Percentiles rank a stretch among this genome's conserved stretches.
phyloP scores from a whole-genome alignment of 2,888 invertebrate species.

The Bursaphelenchus okinawaensis region DNA sequence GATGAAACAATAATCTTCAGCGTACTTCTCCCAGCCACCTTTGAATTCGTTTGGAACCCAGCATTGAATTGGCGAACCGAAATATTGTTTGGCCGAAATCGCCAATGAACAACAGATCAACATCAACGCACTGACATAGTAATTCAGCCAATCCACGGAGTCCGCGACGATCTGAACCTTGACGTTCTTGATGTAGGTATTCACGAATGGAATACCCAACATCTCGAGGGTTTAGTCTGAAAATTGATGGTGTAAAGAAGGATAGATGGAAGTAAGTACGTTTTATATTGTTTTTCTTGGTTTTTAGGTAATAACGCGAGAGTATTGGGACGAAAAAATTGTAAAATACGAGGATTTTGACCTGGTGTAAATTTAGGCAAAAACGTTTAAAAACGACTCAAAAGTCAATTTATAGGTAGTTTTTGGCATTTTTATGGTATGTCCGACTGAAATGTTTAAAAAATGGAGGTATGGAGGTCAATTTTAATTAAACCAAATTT shows the following conservation, averaged over 20 bases:
- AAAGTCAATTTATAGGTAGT: too few species aligned
- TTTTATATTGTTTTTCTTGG: too few species aligned
- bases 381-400: neutral
- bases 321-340: too few species aligned
- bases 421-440: too few species aligned
- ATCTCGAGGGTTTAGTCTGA: slow-evolving; percentile 15
- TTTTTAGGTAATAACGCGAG: too few species aligned
- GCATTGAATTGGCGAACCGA: slow-evolving; percentile 61
- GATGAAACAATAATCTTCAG: slow-evolving; percentile 45
- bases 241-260: neutral
- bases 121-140: slow-evolving; percentile 60
- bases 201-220: slow-evolving; percentile 42
- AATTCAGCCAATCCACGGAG: slow-evolving; percentile 60
- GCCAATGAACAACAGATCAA: slow-evolving; percentile 59
- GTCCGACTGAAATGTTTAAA: too few species aligned
- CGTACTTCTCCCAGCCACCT: slow-evolving; percentile 27
- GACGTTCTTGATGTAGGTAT: slow-evolving; percentile 37
- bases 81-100: slow-evolving; percentile 61
- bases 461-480: too few species aligned
- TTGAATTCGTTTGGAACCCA: slow-evolving; percentile 35
- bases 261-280: neutral
- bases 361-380: neutral
- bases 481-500: too few species aligned
- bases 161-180: slow-evolving; percentile 57
- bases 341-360: neutral